Evolutionary conservation across 2,797 vertebrate species (phyloP).

Genomic region (Neopelma chrysocephalum): DNA sequence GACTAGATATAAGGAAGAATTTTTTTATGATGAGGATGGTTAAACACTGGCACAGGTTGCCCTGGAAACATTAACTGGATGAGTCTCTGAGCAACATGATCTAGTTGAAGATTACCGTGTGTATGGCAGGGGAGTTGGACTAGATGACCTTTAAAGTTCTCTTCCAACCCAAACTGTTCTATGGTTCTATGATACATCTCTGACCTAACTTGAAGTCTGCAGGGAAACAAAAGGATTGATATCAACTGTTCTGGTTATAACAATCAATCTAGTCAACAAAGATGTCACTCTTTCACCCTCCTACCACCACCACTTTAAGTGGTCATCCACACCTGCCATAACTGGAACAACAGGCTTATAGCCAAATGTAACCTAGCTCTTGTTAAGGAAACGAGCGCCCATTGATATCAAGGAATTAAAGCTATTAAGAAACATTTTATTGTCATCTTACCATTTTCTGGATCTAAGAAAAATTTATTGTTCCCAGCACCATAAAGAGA

Average conservation of each 20-base stretch:
- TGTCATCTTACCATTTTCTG: conserved; percentile 84
- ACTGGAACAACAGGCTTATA: background rate
- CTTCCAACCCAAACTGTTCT: background rate
- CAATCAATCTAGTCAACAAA: background rate
- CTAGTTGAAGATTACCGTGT: background rate
- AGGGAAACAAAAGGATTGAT: background rate
- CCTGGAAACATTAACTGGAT: background rate
- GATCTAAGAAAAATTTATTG: conserved; percentile 89
- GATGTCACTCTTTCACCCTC: background rate
- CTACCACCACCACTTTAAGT: background rate
- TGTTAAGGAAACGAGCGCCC: background rate
- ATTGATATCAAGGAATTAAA: background rate
- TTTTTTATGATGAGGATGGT: background rate
- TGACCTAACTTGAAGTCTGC: background rate
- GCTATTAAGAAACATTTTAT: background rate
- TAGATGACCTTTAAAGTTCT: background rate
- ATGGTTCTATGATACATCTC: background rate
- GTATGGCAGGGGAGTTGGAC: background rate
- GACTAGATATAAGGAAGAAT: background rate
- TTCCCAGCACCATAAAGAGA: conserved; percentile 87
- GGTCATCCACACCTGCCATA: background rate
- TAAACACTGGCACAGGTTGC: background rate
- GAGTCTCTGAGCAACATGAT: background rate
- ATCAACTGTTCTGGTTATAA: background rate
- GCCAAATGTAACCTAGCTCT: background rate